These are phyloP conservation scores for Perodicticus potto DNA, from an alignment of 2,797 vertebrate genomes.

Conservation along the genomic window DNA sequence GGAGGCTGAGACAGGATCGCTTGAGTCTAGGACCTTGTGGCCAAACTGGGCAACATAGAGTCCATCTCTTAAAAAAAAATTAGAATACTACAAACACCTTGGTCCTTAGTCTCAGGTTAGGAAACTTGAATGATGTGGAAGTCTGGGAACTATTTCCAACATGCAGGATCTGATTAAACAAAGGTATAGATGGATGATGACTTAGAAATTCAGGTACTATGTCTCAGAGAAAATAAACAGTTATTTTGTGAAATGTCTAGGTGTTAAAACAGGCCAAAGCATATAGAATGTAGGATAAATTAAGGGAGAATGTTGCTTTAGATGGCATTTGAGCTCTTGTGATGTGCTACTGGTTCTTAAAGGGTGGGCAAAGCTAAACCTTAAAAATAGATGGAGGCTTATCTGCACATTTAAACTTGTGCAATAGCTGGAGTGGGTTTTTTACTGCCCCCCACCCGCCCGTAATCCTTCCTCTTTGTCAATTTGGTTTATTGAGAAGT, in stretches of 20 bases:
- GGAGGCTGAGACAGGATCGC: background rate
- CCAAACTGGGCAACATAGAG: background rate
- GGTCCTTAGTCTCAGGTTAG: background rate
- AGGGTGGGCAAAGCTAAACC: conserved; percentile 31
- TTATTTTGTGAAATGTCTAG: background rate
- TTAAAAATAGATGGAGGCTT: conserved; percentile 66
- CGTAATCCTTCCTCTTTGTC: conserved; percentile 79
- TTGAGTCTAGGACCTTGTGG: background rate
- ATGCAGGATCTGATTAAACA: background rate
- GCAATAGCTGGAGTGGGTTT: conserved; percentile 73
- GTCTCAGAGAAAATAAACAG: background rate
- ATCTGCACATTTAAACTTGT: conserved; percentile 68
- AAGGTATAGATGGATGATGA: background rate
- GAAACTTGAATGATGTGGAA: background rate
- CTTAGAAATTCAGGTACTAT: background rate
- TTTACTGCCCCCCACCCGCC: conserved; percentile 68
- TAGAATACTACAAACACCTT: background rate
- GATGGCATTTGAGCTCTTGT: background rate
- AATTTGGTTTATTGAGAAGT: conserved; percentile 80
- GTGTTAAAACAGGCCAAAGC: background rate
- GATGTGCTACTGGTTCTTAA: background rate
- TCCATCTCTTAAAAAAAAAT: background rate
- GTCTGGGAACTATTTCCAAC: background rate
- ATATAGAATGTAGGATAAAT: background rate
- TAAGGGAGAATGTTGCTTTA: background rate